phyloP scores from a whole-genome alignment of 2,888 invertebrate species.

The Lepidocyrtinus sp. region DNA sequence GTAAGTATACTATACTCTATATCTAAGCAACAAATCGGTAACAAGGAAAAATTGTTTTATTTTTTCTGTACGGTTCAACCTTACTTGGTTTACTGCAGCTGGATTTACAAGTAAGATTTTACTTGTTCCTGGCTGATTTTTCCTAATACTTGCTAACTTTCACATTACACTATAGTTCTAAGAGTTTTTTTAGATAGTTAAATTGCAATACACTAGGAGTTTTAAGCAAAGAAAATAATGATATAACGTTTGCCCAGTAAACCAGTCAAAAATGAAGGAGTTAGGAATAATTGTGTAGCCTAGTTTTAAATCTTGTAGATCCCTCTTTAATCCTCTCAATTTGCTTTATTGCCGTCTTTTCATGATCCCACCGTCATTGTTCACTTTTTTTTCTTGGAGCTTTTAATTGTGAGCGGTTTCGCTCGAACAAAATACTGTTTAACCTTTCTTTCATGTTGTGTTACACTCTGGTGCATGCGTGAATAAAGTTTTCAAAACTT shows the following conservation, averaged over 20 bases:
- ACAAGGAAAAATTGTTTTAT: constrained; percentile 46
- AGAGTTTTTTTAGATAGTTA: constrained; percentile 1
- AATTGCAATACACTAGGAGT: not conserved
- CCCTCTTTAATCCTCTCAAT: not conserved
- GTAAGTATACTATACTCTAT: no score
- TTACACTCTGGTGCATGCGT: constrained; percentile 1
- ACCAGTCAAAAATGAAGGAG: not conserved
- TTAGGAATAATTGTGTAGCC: constrained; percentile 13
- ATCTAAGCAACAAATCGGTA: constrained; percentile 38
- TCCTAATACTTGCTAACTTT: constrained; percentile 1
- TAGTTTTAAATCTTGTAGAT: not conserved
- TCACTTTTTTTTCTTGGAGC: constrained; percentile 1
- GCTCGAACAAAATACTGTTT: not conserved
- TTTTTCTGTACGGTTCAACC: constrained; percentile 59
- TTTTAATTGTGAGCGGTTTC: constrained; percentile 6
- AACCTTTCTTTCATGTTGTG: not conserved
- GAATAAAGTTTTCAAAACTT: constrained; percentile 8
- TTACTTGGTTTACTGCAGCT: constrained; percentile 60
- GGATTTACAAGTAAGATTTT: constrained; percentile 65
- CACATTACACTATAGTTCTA: not conserved
- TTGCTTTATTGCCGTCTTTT: constrained; percentile 5
- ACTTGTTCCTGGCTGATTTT: constrained; percentile 62
- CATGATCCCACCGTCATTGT: constrained; percentile 10
- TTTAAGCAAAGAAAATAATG: not conserved
- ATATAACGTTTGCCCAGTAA: constrained; percentile 2